Evolutionary conservation across 2,113 vertebrate genomes (phyloP).

Genomic region (Camelus dromedarius): DNA sequence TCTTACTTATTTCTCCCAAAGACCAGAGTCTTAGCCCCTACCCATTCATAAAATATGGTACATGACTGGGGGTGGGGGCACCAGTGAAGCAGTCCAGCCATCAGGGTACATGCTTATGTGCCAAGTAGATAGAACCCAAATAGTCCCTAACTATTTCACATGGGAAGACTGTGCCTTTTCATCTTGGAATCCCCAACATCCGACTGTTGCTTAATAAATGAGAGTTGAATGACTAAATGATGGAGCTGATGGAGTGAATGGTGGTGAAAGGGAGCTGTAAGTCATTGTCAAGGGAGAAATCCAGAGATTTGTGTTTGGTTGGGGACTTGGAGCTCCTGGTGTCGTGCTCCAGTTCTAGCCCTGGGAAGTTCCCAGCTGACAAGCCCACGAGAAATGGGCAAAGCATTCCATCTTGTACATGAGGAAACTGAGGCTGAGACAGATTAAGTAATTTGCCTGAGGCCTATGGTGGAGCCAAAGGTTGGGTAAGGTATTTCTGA

Average conservation of each 20-base stretch:
- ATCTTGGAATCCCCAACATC: neutral
- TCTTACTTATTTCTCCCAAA: conserved; percentile 60
- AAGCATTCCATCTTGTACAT: neutral
- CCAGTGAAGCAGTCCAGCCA: neutral
- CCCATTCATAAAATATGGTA: conserved; percentile 31
- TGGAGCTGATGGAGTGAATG: conserved; percentile 24
- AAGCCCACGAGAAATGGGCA: neutral
- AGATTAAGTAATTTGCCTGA: neutral
- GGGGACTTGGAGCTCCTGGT: neutral
- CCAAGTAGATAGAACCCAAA: neutral
- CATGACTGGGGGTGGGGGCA: neutral
- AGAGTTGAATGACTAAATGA: conserved; percentile 44
- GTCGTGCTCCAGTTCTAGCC: neutral
- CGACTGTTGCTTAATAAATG: conserved; percentile 1
- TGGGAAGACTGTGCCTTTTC: conserved; percentile 8
- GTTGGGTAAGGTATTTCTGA: neutral
- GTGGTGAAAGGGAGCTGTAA: neutral
- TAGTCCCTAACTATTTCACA: neutral
- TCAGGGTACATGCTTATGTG: neutral
- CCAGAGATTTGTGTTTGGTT: neutral
- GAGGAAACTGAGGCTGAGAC: conserved; percentile 29
- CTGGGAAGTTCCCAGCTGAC: neutral
- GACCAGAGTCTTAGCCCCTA: neutral
- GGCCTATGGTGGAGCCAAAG: neutral
- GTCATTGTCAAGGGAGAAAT: conserved; percentile 41